These are phyloP conservation scores for Callyntrura guangdongensis DNA, from an alignment of 2,888 invertebrate genomes.

Conservation along the genomic window DNA sequence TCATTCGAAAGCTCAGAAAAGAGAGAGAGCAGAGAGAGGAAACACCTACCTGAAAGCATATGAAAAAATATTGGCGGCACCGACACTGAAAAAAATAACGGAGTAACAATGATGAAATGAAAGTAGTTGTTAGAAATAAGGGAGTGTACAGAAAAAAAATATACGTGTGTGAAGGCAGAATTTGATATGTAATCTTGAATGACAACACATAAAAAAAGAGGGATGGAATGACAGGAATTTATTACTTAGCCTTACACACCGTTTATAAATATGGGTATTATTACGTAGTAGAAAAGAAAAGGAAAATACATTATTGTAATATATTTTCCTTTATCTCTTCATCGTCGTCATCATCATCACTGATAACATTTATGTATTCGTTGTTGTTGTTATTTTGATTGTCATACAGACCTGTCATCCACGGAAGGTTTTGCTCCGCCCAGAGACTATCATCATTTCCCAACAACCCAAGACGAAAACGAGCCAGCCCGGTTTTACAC, in stretches of 20 bases:
- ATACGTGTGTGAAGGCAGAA: background rate
- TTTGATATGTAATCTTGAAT: slow-evolving; percentile 52
- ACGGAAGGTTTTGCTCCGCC: slow-evolving; percentile 62
- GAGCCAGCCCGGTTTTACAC: slow-evolving; percentile 12
- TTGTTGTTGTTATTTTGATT: slow-evolving; percentile 22
- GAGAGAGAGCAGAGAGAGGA: background rate
- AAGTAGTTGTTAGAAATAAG: background rate
- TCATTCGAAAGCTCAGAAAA: slow-evolving; percentile 47
- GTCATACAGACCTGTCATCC: slow-evolving; percentile 61
- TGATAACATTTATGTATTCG: background rate
- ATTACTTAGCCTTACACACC: slow-evolving; percentile 23
- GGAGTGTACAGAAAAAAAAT: too few relatives aligned
- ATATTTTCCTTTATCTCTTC: slow-evolving; percentile 33
- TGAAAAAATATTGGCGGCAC: background rate
- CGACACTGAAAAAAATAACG: background rate
- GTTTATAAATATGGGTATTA: background rate
- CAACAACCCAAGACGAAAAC: slow-evolving; percentile 26
- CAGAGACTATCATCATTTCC: slow-evolving; percentile 65
- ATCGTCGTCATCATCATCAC: background rate
- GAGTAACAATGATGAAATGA: background rate
- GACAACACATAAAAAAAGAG: slow-evolving; percentile 14
- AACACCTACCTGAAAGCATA: background rate
- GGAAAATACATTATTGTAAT: slow-evolving; percentile 24
- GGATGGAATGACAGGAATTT: slow-evolving; percentile 63
- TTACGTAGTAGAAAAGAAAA: background rate